Conservation (phyloP, 1,140 invertebrate genomes). For the Trichoplusia ni region DNA sequence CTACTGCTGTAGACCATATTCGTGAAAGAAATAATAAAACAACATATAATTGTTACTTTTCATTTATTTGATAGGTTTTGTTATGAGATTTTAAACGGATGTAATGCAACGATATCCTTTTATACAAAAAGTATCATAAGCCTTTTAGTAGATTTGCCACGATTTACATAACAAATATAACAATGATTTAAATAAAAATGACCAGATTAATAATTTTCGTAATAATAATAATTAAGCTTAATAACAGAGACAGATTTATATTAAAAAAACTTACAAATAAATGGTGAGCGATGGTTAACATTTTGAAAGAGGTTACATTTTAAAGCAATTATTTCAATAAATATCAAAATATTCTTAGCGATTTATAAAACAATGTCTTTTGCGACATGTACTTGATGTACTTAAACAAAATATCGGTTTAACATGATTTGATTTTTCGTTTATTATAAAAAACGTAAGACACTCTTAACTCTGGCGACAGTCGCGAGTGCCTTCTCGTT, state of each 20-base stretch:
- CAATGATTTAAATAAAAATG: constrained; percentile 80
- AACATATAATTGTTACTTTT: constrained; percentile 72
- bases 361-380: constrained; percentile 69
- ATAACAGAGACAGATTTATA: constrained; percentile 76
- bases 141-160: constrained; percentile 73
- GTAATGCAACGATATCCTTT: constrained; percentile 44
- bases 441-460: constrained; percentile 33
- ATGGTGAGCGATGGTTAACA: constrained; percentile 78
- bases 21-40: constrained; percentile 42
- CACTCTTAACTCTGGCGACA: constrained; percentile 63
- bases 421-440: constrained; percentile 51
- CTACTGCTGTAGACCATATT: no score
- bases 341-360: constrained; percentile 75
- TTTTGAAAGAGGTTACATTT: constrained; percentile 75
- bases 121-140: constrained; percentile 79
- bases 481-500: constrained; percentile 28
- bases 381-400: constrained; percentile 73
- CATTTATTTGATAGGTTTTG: constrained; percentile 64
- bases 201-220: constrained; percentile 80
- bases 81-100: constrained; percentile 76
- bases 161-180: constrained; percentile 78
- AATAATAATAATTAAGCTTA: constrained; percentile 73
- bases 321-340: constrained; percentile 71
- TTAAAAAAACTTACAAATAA: constrained; percentile 77
- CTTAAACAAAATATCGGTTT: constrained; percentile 58